These are phyloP conservation scores for Falco biarmicus DNA, from an alignment of 2,797 vertebrate genomes.

Conservation along the genomic window DNA sequence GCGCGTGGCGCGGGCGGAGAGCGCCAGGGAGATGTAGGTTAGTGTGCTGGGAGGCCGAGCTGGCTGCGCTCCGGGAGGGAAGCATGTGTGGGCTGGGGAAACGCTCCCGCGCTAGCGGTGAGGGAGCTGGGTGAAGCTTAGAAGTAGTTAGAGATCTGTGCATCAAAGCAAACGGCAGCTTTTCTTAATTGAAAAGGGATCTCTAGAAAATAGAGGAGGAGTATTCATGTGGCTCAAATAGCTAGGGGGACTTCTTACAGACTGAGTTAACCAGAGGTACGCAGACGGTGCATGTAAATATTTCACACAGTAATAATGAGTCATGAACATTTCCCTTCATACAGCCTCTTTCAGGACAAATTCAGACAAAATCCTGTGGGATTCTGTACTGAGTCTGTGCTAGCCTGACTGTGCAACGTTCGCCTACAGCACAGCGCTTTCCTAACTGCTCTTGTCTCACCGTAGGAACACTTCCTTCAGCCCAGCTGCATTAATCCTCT, in stretches of 20 bases:
- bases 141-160: not conserved
- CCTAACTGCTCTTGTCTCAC: not conserved
- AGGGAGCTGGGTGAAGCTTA: not conserved
- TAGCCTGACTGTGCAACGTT: fast-evolving
- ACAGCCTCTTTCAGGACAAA: not conserved
- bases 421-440: not conserved
- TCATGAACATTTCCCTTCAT: not conserved
- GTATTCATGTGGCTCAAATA: not conserved
- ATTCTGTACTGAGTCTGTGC: fast-evolving
- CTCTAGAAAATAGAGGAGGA: not conserved
- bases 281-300: not conserved
- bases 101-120: fast-evolving
- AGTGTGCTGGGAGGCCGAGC: not conserved
- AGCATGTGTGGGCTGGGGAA: not conserved
- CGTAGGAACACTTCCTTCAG: not conserved
- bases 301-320: not conserved
- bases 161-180: not conserved
- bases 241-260: not conserved
- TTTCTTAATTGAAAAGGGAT: not conserved
- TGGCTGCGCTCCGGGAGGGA: not conserved
- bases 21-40: not conserved
- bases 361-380: not conserved
- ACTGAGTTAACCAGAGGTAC: not conserved
- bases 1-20: fast-evolving
- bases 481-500: not conserved